Evolutionary conservation across 2,888 invertebrate species (phyloP), one percentile per base, ranked within the genome.

Genomic region (Pilophorus perplexus): DNA sequence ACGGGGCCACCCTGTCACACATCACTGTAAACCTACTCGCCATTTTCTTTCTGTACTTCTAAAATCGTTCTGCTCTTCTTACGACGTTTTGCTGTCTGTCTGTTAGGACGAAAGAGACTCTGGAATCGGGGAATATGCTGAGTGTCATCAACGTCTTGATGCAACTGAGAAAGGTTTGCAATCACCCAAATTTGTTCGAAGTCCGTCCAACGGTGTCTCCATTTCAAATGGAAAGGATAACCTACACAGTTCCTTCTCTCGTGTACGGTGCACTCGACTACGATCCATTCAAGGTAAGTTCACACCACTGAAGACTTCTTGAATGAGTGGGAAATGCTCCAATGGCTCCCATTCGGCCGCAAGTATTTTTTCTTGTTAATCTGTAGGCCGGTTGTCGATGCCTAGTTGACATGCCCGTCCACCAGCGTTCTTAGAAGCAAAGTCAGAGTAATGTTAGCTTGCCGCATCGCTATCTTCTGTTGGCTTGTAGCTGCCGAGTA

Each of bases 111-210:
- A 88, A 85, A 76, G 96, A 97, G 81, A 94, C 93, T 6, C 81
- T 99, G 73, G 88, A 90, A 20, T 85, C 89, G 64, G 99, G 99
- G 66, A 97, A 94, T 80, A 84, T 96, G 75, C 80, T 97, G 71
- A 93, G 93, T 79, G 96, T 97, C 6, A 93, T 97, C 75, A 96
- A 96, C 79, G 90, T 97, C 72, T 82, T 97, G 69, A 97, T 97
- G 96, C 96, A 97, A 79, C 81, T 97, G 75, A 84, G 97, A 65
- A 97, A 97, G 82, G 94, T 95, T 72, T 97, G 97, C 81, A 97
- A 97, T 80, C 97, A 97, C 81, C 97, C 97, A 14, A 95, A 97
- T 81, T 83, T 97, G 75, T 97, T 97, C 80, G 99, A 99, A 82
- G 89, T 93, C 70, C 85, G 99, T 66, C 95, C 97, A 54, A 95